Base-by-base conservation (phyloP, 2,113 vertebrate genomes). In the Xiphophorus hellerii region DNA sequence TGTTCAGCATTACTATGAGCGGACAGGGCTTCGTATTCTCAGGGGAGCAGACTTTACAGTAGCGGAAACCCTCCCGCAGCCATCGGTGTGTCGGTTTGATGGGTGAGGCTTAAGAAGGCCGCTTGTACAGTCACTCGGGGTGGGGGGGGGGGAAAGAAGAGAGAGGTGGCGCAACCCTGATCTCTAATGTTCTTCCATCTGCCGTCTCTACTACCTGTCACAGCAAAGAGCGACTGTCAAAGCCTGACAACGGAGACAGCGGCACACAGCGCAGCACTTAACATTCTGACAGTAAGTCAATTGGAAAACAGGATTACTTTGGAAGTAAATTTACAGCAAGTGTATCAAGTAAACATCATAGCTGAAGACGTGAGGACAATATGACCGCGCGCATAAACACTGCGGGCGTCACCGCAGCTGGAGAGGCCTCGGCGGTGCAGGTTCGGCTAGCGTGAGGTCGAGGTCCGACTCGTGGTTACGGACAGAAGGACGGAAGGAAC, bases 281-380 rank as follows among this genome's bases (percentile, higher is more conserved):
- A 72, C 72, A 84, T 87, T 69, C 76, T 84, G 79, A 84, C 82
- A 88, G 81, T 83, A 87, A 81, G 81, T 91, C 80, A 73, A 88
- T 84, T 67, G 74, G 69, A 83, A 84, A 89, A 88, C 80, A 84
- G 89, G 77, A 72, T 84, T 69, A 25, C 74, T 87, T 83, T 85
- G 74, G 63, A 74, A 82, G 67, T 73, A 69, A 42, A 85, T 73
- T 63, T 35, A 27, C 62, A 71, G 48, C 48, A 65, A 73, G 27
- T 44, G 42, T 25, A 74, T 71, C 62, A 73, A 83, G 67, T 63
- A 62, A 37, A 87, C 70, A 61, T 54, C 69, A 62, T 27, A 27
- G 69, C 20, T 33, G 12, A 58, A 58, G 25, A n/a, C 20, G 17
- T 7, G 62, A 66, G 17, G 64, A 33, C 27, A 66, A 73, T 27